Base-by-base conservation (phyloP, 2,797 vertebrate species). In the Semotilus atromaculatus region DNA sequence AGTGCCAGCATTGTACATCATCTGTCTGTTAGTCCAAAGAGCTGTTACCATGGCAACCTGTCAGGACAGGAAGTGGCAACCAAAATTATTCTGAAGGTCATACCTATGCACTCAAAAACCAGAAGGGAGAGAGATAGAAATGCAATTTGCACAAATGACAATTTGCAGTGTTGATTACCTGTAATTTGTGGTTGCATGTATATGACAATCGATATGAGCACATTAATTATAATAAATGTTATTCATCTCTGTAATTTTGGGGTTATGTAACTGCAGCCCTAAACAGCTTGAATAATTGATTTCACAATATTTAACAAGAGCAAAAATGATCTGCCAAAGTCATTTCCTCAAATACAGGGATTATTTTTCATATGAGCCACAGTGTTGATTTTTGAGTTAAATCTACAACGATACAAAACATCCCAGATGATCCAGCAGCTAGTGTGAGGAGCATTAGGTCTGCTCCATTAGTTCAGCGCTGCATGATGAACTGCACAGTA, bases 11-110 rank as follows among this genome's bases (percentile, higher is more conserved):
- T 86, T 79, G 67, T 75, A 82, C 76, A 88, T 86, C 82, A 86
- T 80, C 82, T 82, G 82, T 84, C 86, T 87, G 70, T 80, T 85
- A 74, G 81, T 85, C 87, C 78, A 51, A 86, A 86, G 88, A 88
- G 62, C 62, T 81, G 89, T 90, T 88, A 80, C 88, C 90, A 89
- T 89, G 88, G 88, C 75, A 88, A 90, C 88, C 64, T 34, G 77
- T 85, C 85, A 83, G 77, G 77, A 87, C 86, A 88, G 87, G 84
- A 88, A 90, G 82, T 89, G 84, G 60, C 82, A 80, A 82, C 73
- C 85, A 79, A 88, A 89, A 88, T 89, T 85, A 86, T 88, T 87
- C 77, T 88, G 82, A 90, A 89, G 89, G 87, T 88, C 87, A 88
- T 89, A 86, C 84, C 86, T 86, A 85, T 80, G 84, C 70, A 67